Conservation (phyloP, 2,797 vertebrate genomes). For the Champsocephalus gunnari region DNA sequence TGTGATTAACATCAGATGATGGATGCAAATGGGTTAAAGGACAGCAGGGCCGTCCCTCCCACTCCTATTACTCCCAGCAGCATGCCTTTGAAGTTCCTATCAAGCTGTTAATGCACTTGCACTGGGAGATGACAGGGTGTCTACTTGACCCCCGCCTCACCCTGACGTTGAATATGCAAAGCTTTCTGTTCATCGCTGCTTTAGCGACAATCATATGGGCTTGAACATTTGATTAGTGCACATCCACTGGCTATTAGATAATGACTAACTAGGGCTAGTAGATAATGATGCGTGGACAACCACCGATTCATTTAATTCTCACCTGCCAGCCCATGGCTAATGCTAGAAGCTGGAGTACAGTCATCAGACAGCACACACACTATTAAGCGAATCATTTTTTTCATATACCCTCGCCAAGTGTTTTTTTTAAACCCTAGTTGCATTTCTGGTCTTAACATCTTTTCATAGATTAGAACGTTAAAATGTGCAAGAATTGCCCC, state of each 20-base stretch:
- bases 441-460: constrained; percentile 8
- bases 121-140: constrained; percentile 29
- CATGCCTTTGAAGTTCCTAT: constrained; percentile 53
- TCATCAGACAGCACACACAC: constrained; percentile 20
- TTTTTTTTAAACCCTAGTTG: constrained; percentile 5
- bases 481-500: background rate
- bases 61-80: constrained; percentile 8
- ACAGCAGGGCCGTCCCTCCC: constrained; percentile 7
- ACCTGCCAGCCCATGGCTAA: constrained; percentile 33
- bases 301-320: constrained; percentile 48
- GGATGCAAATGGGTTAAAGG: constrained; percentile 2
- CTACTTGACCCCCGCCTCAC: constrained; percentile 54
- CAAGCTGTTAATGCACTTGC: constrained; percentile 52
- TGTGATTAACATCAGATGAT: constrained; percentile 28
- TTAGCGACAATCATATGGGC: constrained; percentile 62
- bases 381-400: constrained; percentile 10
- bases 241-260: constrained; percentile 54
- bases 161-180: constrained; percentile 61
- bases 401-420: background rate
- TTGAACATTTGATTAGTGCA: constrained; percentile 67
- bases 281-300: constrained; percentile 54
- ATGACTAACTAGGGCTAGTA: constrained; percentile 37
- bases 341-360: constrained; percentile 15
- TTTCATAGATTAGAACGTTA: background rate
- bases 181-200: constrained; percentile 41